Conservation (phyloP, 2,888 invertebrate genomes). For the Apamea monoglypha region DNA sequence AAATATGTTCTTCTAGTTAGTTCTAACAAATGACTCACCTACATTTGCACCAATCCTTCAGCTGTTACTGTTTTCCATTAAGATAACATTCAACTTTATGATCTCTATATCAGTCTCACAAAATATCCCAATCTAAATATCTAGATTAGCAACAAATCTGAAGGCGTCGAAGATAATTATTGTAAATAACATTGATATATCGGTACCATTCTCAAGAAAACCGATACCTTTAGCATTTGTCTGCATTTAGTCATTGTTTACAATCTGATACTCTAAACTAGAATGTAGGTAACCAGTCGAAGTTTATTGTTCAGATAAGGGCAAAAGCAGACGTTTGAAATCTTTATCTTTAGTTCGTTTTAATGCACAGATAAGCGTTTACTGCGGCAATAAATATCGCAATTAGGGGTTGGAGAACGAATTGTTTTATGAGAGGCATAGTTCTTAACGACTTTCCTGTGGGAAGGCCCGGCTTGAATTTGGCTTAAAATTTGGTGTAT, state of each 20-base stretch:
- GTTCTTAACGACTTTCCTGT: slow-evolving; percentile 66
- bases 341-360: slow-evolving; percentile 68
- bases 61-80: slow-evolving; percentile 60
- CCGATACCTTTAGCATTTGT: slow-evolving; percentile 52
- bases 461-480: slow-evolving; percentile 57
- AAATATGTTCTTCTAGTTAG: slow-evolving; percentile 31
- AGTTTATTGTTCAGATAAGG: slow-evolving; percentile 66
- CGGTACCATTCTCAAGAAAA: slow-evolving; percentile 48
- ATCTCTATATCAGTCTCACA: slow-evolving; percentile 59
- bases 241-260: slow-evolving; percentile 62
- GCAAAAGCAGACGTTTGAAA: slow-evolving; percentile 70
- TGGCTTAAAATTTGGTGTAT: slow-evolving; percentile 54
- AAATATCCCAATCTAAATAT: slow-evolving; percentile 62
- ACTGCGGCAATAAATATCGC: slow-evolving; percentile 77
- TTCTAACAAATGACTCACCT: slow-evolving; percentile 55
- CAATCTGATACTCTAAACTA: slow-evolving; percentile 53
- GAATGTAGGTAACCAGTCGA: slow-evolving; percentile 64
- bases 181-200: slow-evolving; percentile 60
- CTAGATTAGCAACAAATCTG: slow-evolving; percentile 63
- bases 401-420: slow-evolving; percentile 76
- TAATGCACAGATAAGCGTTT: slow-evolving; percentile 76
- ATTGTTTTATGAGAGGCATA: slow-evolving; percentile 73
- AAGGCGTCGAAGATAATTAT: slow-evolving; percentile 54
- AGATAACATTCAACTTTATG: slow-evolving; percentile 63
- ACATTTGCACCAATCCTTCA: slow-evolving; percentile 53